Evolutionary conservation across 2,888 invertebrate genomes (phyloP).

Genomic region (Steinernema scapterisci): DNA sequence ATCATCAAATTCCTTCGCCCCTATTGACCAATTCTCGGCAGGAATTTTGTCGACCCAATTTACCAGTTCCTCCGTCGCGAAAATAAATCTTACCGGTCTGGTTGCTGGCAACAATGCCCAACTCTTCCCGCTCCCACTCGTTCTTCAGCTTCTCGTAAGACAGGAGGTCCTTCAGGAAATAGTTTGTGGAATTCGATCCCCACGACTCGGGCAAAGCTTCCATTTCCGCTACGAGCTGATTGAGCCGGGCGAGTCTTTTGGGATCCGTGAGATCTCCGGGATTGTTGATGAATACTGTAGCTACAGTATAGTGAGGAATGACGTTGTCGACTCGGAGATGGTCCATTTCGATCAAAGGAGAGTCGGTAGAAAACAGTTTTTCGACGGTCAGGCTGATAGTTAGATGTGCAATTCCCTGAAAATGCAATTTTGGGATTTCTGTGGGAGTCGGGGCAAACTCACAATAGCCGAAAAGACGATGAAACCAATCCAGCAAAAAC

Average conservation of each 20-base stretch:
- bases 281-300: constrained; percentile 53
- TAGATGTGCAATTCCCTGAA: constrained; percentile 42
- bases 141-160: constrained; percentile 19
- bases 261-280: constrained; percentile 56
- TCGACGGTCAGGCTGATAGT: constrained; percentile 47
- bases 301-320: constrained; percentile 47
- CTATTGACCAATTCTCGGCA: neutral
- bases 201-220: constrained; percentile 56
- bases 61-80: neutral
- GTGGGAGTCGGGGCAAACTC: constrained; percentile 20
- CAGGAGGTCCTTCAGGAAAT: constrained; percentile 40
- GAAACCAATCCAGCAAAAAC: constrained; percentile 48
- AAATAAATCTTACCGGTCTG: constrained; percentile 18
- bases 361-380: constrained; percentile 45
- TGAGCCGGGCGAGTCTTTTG: constrained; percentile 44
- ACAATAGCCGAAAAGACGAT: constrained; percentile 40
- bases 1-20: neutral
- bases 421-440: neutral
- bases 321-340: constrained; percentile 41
- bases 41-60: neutral
- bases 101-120: constrained; percentile 4
- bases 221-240: constrained; percentile 53
- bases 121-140: constrained; percentile 11
- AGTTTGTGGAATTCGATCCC: constrained; percentile 55
- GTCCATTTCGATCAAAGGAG: constrained; percentile 47